Conservation (phyloP, 2,113 vertebrate species). For the Hucho hucho region DNA sequence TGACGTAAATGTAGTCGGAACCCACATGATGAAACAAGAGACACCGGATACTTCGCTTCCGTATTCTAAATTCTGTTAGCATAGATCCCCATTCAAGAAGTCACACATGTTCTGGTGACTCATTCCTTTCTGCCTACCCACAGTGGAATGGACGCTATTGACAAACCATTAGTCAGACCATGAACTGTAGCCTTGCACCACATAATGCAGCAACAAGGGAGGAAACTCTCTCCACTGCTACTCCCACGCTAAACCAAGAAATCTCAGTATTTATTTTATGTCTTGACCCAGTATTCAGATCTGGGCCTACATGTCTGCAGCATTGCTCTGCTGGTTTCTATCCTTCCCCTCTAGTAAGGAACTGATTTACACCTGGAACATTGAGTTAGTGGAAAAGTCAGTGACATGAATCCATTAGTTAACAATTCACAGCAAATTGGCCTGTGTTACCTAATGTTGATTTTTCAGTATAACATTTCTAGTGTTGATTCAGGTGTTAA, state of each 20-base stretch:
- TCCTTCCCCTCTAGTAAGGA: too few species aligned
- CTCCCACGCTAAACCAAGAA: not conserved
- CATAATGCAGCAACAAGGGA: not conserved
- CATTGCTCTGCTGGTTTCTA: too few species aligned
- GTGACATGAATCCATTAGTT: too few species aligned
- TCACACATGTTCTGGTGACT: not conserved
- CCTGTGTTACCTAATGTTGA: too few species aligned
- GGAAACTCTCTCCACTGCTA: not conserved
- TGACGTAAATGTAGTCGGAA: not conserved
- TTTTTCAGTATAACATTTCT: too few species aligned
- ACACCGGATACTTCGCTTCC: not conserved
- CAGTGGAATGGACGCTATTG: not conserved
- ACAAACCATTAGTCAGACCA: not conserved
- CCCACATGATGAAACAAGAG: constrained; percentile 4
- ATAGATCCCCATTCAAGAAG: not conserved
- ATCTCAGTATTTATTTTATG: not conserved
- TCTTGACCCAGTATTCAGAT: not conserved
- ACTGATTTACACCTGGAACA: too few species aligned
- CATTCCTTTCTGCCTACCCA: not conserved
- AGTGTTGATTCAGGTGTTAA: too few species aligned
- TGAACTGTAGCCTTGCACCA: not conserved
- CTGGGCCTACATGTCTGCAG: too few species aligned
- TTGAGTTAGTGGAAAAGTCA: too few species aligned
- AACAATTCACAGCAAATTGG: too few species aligned
- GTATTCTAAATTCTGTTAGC: not conserved